Evolutionary conservation across 2,113 vertebrate genomes (phyloP), one percentile per base, ranked within the genome.

Genomic region (Heterochromis multidens): DNA sequence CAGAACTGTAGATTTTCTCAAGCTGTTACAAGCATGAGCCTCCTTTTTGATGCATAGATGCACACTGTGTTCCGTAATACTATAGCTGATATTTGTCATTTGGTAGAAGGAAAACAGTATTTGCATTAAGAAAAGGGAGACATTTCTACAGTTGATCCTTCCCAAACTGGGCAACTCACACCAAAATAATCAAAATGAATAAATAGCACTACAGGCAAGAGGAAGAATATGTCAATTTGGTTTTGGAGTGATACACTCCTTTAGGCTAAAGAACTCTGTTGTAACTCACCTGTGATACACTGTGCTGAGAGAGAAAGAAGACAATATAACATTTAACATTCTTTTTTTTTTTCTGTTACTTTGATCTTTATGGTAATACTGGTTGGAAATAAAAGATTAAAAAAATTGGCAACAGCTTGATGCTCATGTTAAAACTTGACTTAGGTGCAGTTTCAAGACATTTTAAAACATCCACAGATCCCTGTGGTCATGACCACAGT

Each of bases 361-460:
- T 79, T 79, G 12, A 80, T 84, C 62, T 52, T 84, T 29, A 80
- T 49, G 76, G 57, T 31, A 82, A 80, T 63, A 54, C 80, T 31
- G 25, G 29, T 23, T 10, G 27, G 77, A 79, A 56, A 23, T 65
- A 77, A 61, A 82, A 56, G 43, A 78, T 80, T 70, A 5, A 4
- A 72, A 72, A 16, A 81, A 58, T 67, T 63, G n/a, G 25, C 67
- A 60, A 85, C 65, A 59, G 54, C 76, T 88, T 65, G 52, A 77
- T 58, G 62, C 29, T 80, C 63, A 56, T 25, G 8, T 19, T 29
- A 57, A 63, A 29, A 37, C 12, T 77, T 49, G 29, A 84, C 25
- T 77, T 60, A 77, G 62, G 43, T 81, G 70, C 60, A 76, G 79
- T 81, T 90, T 77, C 27, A 40, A 84, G 67, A 81, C 59, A 82